phyloP scores from a whole-genome alignment of 1,140 invertebrate species.

The Macrotrachela quadricornifera region DNA sequence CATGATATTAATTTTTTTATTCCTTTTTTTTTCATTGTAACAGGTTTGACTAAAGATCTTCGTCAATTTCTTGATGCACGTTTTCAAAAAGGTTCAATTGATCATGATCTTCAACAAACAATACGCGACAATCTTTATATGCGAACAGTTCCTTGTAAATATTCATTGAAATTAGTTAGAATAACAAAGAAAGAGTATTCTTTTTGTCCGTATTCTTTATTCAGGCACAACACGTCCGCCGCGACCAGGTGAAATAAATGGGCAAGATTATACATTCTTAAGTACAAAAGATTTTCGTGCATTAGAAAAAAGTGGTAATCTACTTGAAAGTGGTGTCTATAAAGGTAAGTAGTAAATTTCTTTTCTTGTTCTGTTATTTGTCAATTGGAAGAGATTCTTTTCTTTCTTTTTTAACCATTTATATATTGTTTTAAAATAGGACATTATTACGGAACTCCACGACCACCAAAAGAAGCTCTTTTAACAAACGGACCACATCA shows the following conservation, averaged over 20 bases:
- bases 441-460: conserved; percentile 34
- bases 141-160: conserved; percentile 41
- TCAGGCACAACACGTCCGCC: conserved; percentile 39
- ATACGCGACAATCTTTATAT: conserved; percentile 47
- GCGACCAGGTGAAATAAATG: conserved; percentile 41
- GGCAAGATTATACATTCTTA: conserved; percentile 45
- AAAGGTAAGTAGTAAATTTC: conserved; percentile 31
- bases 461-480: conserved; percentile 21
- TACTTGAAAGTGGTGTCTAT: conserved; percentile 45
- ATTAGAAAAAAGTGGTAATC: conserved; percentile 38
- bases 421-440: conserved; percentile 16
- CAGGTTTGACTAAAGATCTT: conserved; percentile 33
- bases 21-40: not conserved
- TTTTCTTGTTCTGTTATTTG: not conserved
- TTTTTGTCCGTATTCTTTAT: too few relatives aligned
- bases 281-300: conserved; percentile 38
- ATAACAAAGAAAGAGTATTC: too few relatives aligned
- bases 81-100: conserved; percentile 42
- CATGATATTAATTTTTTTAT: too few relatives aligned
- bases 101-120: conserved; percentile 45
- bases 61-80: conserved; percentile 39
- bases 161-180: too few relatives aligned
- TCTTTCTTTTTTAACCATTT: not conserved
- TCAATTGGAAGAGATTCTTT: too few relatives aligned
- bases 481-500: too few relatives aligned